Conservation (phyloP, 2,888 invertebrate genomes). For the Caenorhabditis sp. region DNA sequence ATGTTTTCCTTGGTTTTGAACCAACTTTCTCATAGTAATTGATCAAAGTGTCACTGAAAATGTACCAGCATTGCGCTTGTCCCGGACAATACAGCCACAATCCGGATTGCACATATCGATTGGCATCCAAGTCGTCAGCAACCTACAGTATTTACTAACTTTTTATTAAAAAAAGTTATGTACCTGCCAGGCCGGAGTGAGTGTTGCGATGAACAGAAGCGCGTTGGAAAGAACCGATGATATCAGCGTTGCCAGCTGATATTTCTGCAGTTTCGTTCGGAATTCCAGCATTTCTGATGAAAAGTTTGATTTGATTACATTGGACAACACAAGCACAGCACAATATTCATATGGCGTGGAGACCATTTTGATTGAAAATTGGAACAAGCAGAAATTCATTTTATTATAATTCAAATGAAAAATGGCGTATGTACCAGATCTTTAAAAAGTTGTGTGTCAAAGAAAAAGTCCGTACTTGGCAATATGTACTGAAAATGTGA, state of each 20-base stretch:
- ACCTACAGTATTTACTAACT: constrained; percentile 58
- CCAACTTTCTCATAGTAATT: constrained; percentile 77
- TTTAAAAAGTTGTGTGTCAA: constrained; percentile 2
- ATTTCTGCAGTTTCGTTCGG: constrained; percentile 65
- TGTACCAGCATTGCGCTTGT: constrained; percentile 72
- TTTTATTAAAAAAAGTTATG: not conserved
- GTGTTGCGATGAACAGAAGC: constrained; percentile 71
- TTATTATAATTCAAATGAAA: not conserved
- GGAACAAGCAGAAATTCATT: not conserved
- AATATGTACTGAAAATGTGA: constrained; percentile 5
- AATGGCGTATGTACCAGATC: too few species aligned
- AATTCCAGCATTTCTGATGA: constrained; percentile 40
- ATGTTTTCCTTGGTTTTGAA: not conserved
- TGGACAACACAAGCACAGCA: too few species aligned
- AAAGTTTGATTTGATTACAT: not conserved
- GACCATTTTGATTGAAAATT: not conserved
- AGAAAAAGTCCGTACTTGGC: not conserved
- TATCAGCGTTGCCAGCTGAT: constrained; percentile 66
- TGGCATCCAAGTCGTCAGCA: constrained; percentile 76
- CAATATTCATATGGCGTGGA: too few species aligned
- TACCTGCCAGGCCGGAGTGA: constrained; percentile 79
- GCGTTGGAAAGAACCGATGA: constrained; percentile 64
- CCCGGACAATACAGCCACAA: constrained; percentile 78
- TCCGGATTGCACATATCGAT: constrained; percentile 73
- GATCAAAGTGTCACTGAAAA: constrained; percentile 76